Evolutionary conservation across 64 coral and sea anemone genomes (phyloP).

Genomic region (Montipora capricornis): DNA sequence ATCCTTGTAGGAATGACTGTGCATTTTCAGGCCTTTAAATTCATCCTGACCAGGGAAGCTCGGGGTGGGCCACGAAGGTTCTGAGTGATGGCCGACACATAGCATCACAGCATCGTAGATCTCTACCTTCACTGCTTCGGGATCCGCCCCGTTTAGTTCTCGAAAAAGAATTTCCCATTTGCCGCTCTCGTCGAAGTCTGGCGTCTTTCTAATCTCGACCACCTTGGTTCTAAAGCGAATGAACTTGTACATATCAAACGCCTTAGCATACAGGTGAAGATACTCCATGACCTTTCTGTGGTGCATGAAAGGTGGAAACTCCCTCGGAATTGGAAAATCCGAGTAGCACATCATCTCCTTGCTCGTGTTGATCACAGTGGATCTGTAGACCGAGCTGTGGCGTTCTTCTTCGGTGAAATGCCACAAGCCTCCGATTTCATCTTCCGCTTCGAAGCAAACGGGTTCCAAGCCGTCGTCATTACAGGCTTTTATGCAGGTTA

Average conservation of each 20-base stretch:
- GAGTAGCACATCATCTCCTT: conserved; percentile 96
- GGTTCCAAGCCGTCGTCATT: conserved; percentile 80
- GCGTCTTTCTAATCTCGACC: conserved; percentile 51
- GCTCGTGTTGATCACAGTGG: conserved; percentile 88
- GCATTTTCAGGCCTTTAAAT: conserved; percentile 73
- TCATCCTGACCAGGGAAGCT: conserved; percentile 80
- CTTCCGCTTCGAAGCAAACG: conserved; percentile 83
- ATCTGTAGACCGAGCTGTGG: too few relatives aligned
- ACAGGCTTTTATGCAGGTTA: conserved; percentile 82
- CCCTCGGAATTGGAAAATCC: conserved; percentile 94
- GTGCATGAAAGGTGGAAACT: conserved; percentile 84
- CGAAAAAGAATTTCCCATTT: conserved; percentile 68
- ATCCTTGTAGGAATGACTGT: conserved; percentile 91
- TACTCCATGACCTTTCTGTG: conserved; percentile 81
- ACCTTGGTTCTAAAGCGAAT: conserved; percentile 87
- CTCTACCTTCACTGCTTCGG: conserved; percentile 29
- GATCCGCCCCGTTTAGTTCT: background rate
- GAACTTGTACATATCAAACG: conserved; percentile 82
- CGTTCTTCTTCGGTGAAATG: too few relatives aligned
- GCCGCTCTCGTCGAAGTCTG: conserved; percentile 66
- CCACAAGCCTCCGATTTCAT: too few relatives aligned
- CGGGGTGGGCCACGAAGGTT: conserved; percentile 69
- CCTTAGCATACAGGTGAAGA: conserved; percentile 71
- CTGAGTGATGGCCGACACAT: conserved; percentile 88
- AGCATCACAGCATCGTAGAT: conserved; percentile 84